Evolutionary conservation across 2,113 vertebrate species (phyloP), one percentile per base, ranked within the genome.

Genomic region (Geococcyx californianus): DNA sequence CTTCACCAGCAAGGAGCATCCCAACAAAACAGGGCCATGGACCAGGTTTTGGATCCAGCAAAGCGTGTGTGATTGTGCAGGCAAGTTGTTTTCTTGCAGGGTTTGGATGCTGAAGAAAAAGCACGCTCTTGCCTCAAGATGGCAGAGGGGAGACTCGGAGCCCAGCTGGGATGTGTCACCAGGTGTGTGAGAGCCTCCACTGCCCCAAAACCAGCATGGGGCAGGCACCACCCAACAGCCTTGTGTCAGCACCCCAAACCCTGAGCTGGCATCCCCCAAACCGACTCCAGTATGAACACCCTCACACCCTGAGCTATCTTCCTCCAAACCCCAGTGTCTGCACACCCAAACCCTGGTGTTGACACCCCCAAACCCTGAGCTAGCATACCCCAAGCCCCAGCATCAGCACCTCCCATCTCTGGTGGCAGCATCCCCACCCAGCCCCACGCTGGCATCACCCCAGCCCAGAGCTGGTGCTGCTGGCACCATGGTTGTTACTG

Each of bases 51-150:
- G 0, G 28, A 23, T 4, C 8, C 89, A 28, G 36, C 19, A 18
- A 11, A 14, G 7, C 1, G 1, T 11, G 0, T 0, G 33, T 1
- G 51, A n/a, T 28, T 21, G 81, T 31, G 29, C 26, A 2, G 79
- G 68, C 34, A 29, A 54, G 5, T 11, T 2, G 16, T 36, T 23
- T 29, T 1, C 47, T 4, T 6, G 36, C 13, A 1, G 60, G 47
- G 2, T 3, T 3, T 13, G 69, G 58, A 25, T 56, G 54, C 26
- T 49, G 7, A 19, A 45, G 58, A 45, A 28, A 31, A 31, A 72
- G 80, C 63, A 1, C 21, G 5, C 11, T 31, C 3, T 62, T 67
- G 67, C 93, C 93, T 90, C 29, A 33, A 90, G 94, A 62, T 73
- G 93, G 93, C 83, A 90, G 86, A 4, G 58, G 10, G 92, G 95